Evolutionary conservation across 2,888 invertebrate species (phyloP), one percentile per base, ranked within the genome.

Genomic region (Buathra laborator): DNA sequence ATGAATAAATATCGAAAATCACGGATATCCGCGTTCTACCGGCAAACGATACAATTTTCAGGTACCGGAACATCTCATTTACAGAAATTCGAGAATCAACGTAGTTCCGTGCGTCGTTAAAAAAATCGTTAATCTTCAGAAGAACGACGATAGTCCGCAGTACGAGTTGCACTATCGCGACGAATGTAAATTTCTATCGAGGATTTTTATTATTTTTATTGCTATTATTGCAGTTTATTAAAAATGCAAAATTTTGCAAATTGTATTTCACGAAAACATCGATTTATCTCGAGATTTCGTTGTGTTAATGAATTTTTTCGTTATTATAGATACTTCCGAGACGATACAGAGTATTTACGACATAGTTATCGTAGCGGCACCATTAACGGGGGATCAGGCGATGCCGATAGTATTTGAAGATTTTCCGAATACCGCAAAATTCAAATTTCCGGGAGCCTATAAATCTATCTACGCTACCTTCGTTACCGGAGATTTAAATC

Each of bases 391-490:
- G 0, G 94, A 95, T 90, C 94, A 93, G 53, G 79, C 90, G 82
- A 90, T 88, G 68, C 89, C 91, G 12, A 94, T 96, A 24, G 87
- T 92, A 68, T 95, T 96, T 89, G 92, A 92, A 68, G 94, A 89
- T 84, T 93, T 94, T 94, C 94, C 92, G 2, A 80, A 89, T 24
- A 43, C 83, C 7, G 85, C 87, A 9, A 84, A 91, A 37, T 87
- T 94, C 9, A 75, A 90, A 1, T 92, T 95, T 88, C 85, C 90
- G 9, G 94, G 94, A 6, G 88, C 91, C 62, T 95, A 94, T 89
- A 96, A 96, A 88, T 93, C 94, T 51, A 95, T 95, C 1, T 93
- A 95, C 3, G 94, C 95, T 3, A 95, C 95, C 3, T 94, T 96
- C 86, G 93, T 96, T 0, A 91, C 94, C 83, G 96, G 95, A 1